Percentiles rank a stretch among this genome's conserved stretches.
phyloP scores from a whole-genome alignment of 2,888 invertebrate genomes.

The Eupithecia vulgata region DNA sequence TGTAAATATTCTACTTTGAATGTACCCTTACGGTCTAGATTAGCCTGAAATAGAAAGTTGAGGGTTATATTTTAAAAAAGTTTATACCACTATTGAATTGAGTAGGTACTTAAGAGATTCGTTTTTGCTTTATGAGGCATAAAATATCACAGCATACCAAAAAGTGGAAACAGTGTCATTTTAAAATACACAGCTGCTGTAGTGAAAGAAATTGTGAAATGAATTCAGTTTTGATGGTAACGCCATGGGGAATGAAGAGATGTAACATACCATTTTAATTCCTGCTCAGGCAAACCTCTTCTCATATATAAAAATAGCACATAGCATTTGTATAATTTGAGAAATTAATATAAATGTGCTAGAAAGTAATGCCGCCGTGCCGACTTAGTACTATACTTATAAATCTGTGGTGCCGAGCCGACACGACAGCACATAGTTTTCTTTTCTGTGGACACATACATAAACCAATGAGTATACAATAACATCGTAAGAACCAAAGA shows the following conservation, averaged over 20 bases:
- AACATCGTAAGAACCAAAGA: too few relatives aligned
- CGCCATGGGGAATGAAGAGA: not conserved
- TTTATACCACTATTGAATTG: not conserved
- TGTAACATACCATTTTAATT: conserved; percentile 3
- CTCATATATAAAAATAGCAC: not conserved
- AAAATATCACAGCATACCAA: not conserved
- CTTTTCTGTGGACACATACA: too few relatives aligned
- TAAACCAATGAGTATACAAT: too few relatives aligned
- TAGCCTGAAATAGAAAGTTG: conserved; percentile 58
- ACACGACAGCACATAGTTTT: too few relatives aligned
- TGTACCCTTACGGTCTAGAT: conserved; percentile 91
- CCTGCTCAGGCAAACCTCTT: not conserved
- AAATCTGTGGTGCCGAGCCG: too few relatives aligned
- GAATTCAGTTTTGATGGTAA: not conserved
- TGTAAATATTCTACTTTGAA: conserved; percentile 97
- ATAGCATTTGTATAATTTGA: not conserved
- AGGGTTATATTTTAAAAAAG: not conserved
- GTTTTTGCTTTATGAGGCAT: not conserved
- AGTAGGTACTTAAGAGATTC: not conserved
- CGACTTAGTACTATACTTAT: too few relatives aligned
- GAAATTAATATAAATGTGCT: conserved; percentile 1
- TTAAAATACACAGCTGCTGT: not conserved
- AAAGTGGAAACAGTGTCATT: not conserved
- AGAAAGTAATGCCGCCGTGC: not conserved
- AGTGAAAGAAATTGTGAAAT: not conserved